Base-by-base conservation (phyloP, 2,797 vertebrate genomes). In the Micromesistius poutassou region DNA sequence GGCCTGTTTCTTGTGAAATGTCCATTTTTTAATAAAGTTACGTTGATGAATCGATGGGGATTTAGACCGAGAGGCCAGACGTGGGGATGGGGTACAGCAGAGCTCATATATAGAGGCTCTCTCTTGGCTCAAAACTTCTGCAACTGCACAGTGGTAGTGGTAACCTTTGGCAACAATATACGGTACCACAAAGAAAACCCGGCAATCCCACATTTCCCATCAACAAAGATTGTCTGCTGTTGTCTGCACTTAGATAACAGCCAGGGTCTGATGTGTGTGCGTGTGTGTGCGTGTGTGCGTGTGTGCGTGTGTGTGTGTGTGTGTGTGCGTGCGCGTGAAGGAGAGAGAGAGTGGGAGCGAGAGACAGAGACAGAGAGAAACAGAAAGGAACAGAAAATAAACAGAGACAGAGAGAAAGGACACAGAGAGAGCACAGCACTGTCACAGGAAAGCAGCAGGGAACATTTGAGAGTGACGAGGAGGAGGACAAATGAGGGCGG, bases 221-320 rank as follows among this genome's bases (percentile, higher is more conserved):
- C 76, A 91, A 92, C 90, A 93, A 92, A 93, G 88, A 91, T 89
- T 87, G 81, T 16, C 74, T 81, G 77, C 83, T 83, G 87, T 89
- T 80, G 82, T 80, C 80, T 35, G 74, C 79, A 82, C 85, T 87
- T 83, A 90, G 73, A 86, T 82, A 80, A 86, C 78, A 81, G 83
- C 81, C 72, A 33, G 77, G 74, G 82, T 86, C 87, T 88, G 83
- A 90, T 5, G 50, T 62, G 50, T 62, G 50, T 62, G 50, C 19
- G 46, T 50, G 72, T 73, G 77, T 73, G 19, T 13, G 70, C n/a
- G n/a, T 5, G 50, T 62, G 50, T 62, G 50, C 7, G 50, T 62
- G 50, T 62, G 50, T 62, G 50, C 19, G 46, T 50, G 72, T 73
- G 77, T 73, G 19, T 13, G 70, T 22, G 50, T 40, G 55, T 74